A percentile compares a stretch with the other conserved stretches of the same genome.
These are phyloP conservation scores for Laticauda laticaudata DNA, from an alignment of 2,113 vertebrate genomes.

Conservation along the genomic window DNA sequence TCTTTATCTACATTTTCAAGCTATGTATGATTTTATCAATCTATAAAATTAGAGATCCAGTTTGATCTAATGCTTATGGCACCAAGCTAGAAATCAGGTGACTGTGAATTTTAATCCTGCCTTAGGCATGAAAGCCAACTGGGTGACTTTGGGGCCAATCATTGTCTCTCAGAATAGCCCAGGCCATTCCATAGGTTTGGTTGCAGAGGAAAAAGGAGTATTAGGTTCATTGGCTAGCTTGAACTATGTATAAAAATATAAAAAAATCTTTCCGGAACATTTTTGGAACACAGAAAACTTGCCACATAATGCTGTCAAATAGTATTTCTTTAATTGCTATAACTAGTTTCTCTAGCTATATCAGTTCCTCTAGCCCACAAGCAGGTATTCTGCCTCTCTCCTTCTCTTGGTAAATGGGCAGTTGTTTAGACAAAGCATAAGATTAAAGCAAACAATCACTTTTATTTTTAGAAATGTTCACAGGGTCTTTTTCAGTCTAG, in stretches of 20 bases:
- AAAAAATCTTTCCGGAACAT: neutral
- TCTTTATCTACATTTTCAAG: neutral
- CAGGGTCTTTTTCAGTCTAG: neutral
- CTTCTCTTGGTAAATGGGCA: neutral
- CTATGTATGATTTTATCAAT: neutral
- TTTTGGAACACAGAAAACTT: neutral
- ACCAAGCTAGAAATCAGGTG: neutral
- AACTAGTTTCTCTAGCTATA: neutral
- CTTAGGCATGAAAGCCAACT: neutral
- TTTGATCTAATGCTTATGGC: neutral
- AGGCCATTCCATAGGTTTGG: neutral
- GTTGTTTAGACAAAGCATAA: neutral
- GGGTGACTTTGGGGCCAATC: neutral
- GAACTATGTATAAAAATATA: neutral
- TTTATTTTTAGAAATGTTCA: neutral
- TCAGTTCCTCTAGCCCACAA: neutral
- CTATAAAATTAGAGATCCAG: neutral
- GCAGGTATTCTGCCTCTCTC: neutral
- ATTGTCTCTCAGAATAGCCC: neutral
- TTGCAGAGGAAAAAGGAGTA: neutral
- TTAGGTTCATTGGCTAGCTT: neutral
- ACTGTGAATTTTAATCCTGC: neutral
- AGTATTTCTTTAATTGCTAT: neutral
- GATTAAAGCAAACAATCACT: neutral
- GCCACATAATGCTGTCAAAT: neutral